Base-by-base conservation (phyloP, 1,140 invertebrate genomes). In the Drosophila varians region DNA sequence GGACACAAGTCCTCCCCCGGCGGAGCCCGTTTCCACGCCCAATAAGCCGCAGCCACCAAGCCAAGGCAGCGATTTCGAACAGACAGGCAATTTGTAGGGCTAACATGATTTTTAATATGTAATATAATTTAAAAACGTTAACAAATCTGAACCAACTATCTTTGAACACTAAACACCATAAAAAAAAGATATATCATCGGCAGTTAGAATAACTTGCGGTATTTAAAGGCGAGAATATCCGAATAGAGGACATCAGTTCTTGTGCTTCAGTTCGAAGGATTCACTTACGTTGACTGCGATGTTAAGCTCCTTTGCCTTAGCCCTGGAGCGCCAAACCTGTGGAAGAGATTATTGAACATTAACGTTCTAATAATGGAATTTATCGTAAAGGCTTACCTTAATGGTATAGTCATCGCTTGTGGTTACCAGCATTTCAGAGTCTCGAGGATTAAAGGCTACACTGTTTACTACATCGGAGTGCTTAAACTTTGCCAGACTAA, bases 381-480 rank as follows among this genome's bases (percentile, higher is more conserved):
- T 31, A 4, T n/a, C 2, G 16, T 16, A 1, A 0, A 3, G 9
- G 8, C 9, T 31, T 18, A 90, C 90, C 73, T 92, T 97, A 36
- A 97, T 94, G 9, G 94, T 95, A 77, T 93, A 94, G 91, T 98
- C 97, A 90, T 98, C 96, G 68, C 96, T 97, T 7, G 95, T 96
- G n/a, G 96, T 97, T 1, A 98, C 94, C 16, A 97, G 91, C 94
- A 97, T 96, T 91, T 97, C 94, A 1, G 95, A 93, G 92, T 97
- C 95, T 38, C 92, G 92, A 5, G 96, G 96, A 92, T 97, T 97
- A 77, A 98, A 97, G 11, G 96, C 96, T 1, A 97, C 96, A 8
- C 95, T 96, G 92, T 97, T 98, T 0, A 97, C 96, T 9, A 97
- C 96, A 91, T 97, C 96, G 1, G 91, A 91, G 90, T 98, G 96